Percentiles rank a stretch among this genome's conserved stretches.
phyloP scores from a whole-genome alignment of 2,888 invertebrate species.

The Rhopalosiphum nymphaeae region DNA sequence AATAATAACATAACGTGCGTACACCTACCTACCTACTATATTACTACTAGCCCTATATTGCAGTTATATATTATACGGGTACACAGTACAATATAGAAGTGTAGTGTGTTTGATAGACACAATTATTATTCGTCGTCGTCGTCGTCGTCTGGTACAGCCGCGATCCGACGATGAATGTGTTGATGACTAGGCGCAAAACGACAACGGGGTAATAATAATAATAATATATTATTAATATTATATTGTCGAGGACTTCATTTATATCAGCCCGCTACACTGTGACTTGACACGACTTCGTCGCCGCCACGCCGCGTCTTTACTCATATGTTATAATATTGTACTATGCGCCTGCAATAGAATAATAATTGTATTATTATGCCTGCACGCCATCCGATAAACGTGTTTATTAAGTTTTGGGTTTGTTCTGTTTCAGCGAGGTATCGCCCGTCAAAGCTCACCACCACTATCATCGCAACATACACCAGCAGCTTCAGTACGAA shows the following conservation, averaged over 20 bases:
- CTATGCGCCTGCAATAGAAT: neutral
- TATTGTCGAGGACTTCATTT: conserved; percentile 50
- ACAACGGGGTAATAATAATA: conserved; percentile 41
- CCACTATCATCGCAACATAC: conserved; percentile 61
- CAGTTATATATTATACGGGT: neutral
- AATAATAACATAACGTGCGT: neutral
- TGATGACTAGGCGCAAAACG: conserved; percentile 60
- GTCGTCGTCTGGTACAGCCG: conserved; percentile 6
- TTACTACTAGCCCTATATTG: neutral
- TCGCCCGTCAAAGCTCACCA: conserved; percentile 61
- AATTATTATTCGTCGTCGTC: conserved; percentile 6
- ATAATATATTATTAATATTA: neutral
- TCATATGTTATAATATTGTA: neutral
- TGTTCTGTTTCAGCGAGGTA: conserved; percentile 54
- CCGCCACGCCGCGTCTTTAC: neutral
- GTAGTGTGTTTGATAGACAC: conserved; percentile 36
- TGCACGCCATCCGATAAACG: neutral
- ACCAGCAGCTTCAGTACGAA: conserved; percentile 62
- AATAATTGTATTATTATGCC: neutral
- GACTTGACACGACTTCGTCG: conserved; percentile 18
- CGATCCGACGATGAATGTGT: conserved; percentile 17
- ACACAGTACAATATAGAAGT: neutral
- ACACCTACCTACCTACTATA: neutral
- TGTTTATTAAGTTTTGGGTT: conserved; percentile 21
- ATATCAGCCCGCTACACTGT: neutral